Evolutionary conservation across 92 coral and sea anemone genomes (phyloP).

Genomic region (Ricordea florida): DNA sequence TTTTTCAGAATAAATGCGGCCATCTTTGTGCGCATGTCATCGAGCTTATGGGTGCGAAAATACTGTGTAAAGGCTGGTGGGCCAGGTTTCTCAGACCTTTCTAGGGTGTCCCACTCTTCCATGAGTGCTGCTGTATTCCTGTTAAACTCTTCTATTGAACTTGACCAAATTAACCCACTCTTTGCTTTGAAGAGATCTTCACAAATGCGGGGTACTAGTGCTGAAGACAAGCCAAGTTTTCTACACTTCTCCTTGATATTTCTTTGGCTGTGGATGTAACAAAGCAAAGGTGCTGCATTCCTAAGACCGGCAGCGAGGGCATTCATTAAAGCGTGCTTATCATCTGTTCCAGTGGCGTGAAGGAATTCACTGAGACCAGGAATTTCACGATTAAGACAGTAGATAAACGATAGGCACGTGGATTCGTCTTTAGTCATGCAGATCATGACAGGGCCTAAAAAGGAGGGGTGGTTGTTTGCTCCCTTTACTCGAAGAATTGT

Average conservation of each 20-base stretch:
- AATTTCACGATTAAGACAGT: slow-evolving; percentile 53
- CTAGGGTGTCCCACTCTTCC: slow-evolving; percentile 22
- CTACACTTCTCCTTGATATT: slow-evolving; percentile 29
- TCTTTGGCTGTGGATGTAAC: slow-evolving; percentile 44
- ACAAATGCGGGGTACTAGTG: slow-evolving; percentile 14
- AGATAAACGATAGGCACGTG: slow-evolving; percentile 66
- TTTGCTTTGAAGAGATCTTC: slow-evolving; percentile 9
- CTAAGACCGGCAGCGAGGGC: slow-evolving; percentile 33
- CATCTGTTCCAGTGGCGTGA: slow-evolving; percentile 39
- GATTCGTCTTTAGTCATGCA: slow-evolving; percentile 62
- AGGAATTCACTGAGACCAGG: slow-evolving; percentile 53
- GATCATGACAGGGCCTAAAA: slow-evolving; percentile 55
- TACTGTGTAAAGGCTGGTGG: slow-evolving; percentile 7
- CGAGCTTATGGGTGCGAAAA: not conserved
- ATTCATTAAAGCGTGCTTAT: slow-evolving; percentile 22
- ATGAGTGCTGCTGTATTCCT: not conserved
- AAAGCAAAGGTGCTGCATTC: slow-evolving; percentile 18
- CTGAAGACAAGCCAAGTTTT: slow-evolving; percentile 17
- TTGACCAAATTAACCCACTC: slow-evolving; percentile 33
- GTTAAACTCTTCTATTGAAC: slow-evolving; percentile 23
- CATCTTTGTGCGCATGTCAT: too few relatives aligned
- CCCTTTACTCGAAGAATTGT: slow-evolving; percentile 39
- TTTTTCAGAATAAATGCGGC: not conserved
- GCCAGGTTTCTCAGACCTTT: not conserved
- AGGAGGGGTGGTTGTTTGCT: slow-evolving; percentile 11